Evolutionary conservation across 2,888 invertebrate genomes (phyloP).

Genomic region (Agrotis exclamationis): DNA sequence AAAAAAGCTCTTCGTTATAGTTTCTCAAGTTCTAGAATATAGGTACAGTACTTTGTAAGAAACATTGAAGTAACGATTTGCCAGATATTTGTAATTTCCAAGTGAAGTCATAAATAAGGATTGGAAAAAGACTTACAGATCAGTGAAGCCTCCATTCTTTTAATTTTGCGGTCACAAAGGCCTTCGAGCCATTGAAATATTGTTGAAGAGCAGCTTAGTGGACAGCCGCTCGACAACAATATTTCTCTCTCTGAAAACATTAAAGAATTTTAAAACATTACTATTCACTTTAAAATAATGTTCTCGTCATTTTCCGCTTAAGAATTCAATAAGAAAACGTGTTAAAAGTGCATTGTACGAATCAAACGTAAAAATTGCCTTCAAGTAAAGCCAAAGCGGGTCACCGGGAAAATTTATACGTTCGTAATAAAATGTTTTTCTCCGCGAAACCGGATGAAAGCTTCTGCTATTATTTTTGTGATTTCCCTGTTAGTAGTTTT

Average conservation of each 20-base stretch:
- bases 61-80: background rate
- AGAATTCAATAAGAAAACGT: slow-evolving; percentile 42
- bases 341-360: slow-evolving; percentile 47
- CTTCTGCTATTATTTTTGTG: slow-evolving; percentile 28
- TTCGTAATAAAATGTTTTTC: slow-evolving; percentile 52
- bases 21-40: slow-evolving; percentile 6
- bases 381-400: slow-evolving; percentile 39
- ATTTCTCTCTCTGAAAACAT: background rate
- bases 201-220: background rate
- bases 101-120: background rate
- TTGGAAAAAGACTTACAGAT: background rate
- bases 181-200: background rate
- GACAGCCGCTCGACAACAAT: background rate
- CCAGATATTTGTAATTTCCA: background rate
- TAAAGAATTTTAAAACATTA: background rate
- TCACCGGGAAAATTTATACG: slow-evolving; percentile 43
- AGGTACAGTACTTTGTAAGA: background rate
- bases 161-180: slow-evolving; percentile 3
- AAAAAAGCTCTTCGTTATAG: slow-evolving; percentile 15
- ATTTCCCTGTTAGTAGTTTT: slow-evolving; percentile 13
- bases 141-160: background rate
- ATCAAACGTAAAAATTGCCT: slow-evolving; percentile 47
- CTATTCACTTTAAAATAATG: slow-evolving; percentile 16
- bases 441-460: slow-evolving; percentile 5
- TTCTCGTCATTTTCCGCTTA: slow-evolving; percentile 17